Percentiles rank a stretch among this genome's conserved stretches.
Evolutionary conservation across 1,140 invertebrate genomes (phyloP).

Genomic region (Steinernema feltiae): DNA sequence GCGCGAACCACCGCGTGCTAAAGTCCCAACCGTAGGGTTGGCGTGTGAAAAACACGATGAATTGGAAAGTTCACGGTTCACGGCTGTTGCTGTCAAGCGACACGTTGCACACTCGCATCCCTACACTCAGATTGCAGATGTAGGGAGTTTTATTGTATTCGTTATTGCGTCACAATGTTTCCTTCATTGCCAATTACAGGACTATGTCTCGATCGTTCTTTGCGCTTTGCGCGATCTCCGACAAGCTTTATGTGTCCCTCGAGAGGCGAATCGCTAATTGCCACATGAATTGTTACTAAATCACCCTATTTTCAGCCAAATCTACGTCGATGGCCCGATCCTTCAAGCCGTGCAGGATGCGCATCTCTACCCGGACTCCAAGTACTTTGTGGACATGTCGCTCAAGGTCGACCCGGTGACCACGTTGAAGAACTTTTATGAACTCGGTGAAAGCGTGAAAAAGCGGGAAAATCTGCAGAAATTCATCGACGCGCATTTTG

Average conservation of each 20-base stretch:
- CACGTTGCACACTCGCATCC: neutral
- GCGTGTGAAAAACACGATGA: neutral
- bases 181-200: too few species aligned
- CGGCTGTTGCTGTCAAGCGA: neutral
- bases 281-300: neutral
- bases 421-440: slow-evolving; percentile 60
- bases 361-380: slow-evolving; percentile 72
- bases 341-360: slow-evolving; percentile 72
- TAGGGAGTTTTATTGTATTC: too few species aligned
- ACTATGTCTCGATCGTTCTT: too few species aligned
- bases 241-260: neutral
- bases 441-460: slow-evolving; percentile 55
- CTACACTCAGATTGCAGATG: too few species aligned
- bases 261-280: neutral
- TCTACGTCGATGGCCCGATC: slow-evolving; percentile 74
- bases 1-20: slow-evolving; percentile 80
- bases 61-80: neutral
- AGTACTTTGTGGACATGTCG: slow-evolving; percentile 82
- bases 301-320: slow-evolving; percentile 58
- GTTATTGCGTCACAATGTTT: too few species aligned
- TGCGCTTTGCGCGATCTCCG: too few species aligned
- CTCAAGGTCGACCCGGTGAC: slow-evolving; percentile 62
- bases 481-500: slow-evolving; percentile 63
- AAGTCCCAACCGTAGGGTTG: slow-evolving; percentile 77
- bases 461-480: slow-evolving; percentile 25